Conservation (phyloP, 1,140 invertebrate genomes). For the Olivierus martensii region DNA sequence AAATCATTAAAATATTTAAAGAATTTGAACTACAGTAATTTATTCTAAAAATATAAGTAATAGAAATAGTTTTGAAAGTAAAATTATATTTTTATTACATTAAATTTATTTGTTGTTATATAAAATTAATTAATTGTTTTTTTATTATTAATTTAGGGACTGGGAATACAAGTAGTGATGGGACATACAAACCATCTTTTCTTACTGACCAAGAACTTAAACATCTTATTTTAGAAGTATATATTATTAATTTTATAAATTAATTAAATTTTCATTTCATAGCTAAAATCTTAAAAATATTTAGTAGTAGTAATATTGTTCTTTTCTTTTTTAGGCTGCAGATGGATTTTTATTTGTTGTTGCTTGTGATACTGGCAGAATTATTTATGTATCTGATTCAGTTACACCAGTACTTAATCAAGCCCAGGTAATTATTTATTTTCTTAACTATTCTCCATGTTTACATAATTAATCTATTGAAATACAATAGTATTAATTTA, state of each 20-base stretch:
- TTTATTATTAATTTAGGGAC: slow-evolving; percentile 47
- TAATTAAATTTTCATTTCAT: background rate
- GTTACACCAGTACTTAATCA: slow-evolving; percentile 96
- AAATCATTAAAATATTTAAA: too few species aligned
- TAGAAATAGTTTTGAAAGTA: too few species aligned
- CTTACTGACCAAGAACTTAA: slow-evolving; percentile 98
- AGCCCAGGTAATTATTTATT: slow-evolving; percentile 45
- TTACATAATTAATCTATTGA: too few species aligned
- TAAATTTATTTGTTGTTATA: too few species aligned
- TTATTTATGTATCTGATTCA: slow-evolving; percentile 98
- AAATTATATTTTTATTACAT: too few species aligned
- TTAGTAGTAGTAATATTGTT: background rate
- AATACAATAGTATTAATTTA: too few species aligned
- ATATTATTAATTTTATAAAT: background rate
- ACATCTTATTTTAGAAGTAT: slow-evolving; percentile 84
- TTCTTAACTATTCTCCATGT: too few species aligned
- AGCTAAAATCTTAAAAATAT: background rate
- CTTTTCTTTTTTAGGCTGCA: slow-evolving; percentile 49
- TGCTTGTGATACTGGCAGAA: slow-evolving; percentile 88
- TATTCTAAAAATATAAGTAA: too few species aligned
- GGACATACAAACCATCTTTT: slow-evolving; percentile 95
- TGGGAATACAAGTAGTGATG: slow-evolving; percentile 84
- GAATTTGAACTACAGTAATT: too few species aligned
- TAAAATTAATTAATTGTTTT: too few species aligned
- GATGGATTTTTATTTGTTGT: slow-evolving; percentile 99